phyloP scores from a whole-genome alignment of 2,797 vertebrate genomes.

The Chromobotia macracanthus region DNA sequence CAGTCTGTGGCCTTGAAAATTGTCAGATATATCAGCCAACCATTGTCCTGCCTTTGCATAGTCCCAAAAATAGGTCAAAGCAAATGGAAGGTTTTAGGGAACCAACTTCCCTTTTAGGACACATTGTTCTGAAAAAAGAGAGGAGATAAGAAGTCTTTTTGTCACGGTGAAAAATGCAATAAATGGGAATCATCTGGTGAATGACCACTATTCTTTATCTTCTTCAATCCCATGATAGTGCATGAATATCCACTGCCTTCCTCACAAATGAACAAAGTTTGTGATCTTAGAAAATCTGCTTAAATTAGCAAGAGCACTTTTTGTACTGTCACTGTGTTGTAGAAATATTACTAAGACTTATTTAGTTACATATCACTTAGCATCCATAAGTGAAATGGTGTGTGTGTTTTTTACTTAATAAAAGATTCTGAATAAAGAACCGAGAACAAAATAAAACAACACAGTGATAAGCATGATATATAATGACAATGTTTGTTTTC shows the following conservation, averaged over 20 bases:
- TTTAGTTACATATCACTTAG: too few relatives aligned
- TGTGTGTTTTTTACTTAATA: neutral
- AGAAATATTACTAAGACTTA: too few relatives aligned
- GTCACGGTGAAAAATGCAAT: constrained; percentile 27
- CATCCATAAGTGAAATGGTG: too few relatives aligned
- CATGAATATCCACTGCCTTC: neutral
- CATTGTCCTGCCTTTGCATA: constrained; percentile 3
- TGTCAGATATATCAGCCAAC: constrained; percentile 41
- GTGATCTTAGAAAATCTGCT: neutral
- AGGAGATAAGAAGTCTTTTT: constrained; percentile 14
- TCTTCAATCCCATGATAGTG: neutral
- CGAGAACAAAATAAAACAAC: neutral
- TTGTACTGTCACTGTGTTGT: too few relatives aligned
- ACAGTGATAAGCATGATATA: constrained; percentile 6
- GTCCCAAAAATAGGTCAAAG: constrained; percentile 50
- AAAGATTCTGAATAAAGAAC: neutral
- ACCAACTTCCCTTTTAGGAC: constrained; percentile 40
- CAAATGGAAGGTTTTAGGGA: constrained; percentile 48
- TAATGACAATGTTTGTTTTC: constrained; percentile 1
- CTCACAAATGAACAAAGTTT: constrained; percentile 24
- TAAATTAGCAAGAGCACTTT: neutral
- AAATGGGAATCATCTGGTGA: neutral
- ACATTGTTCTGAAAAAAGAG: constrained; percentile 34
- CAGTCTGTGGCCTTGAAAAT: constrained; percentile 37
- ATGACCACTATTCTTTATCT: constrained; percentile 26